Evolutionary conservation across 2,113 vertebrate species (phyloP), one percentile per base, ranked within the genome.

Genomic region (Neopipo cinnamomea): DNA sequence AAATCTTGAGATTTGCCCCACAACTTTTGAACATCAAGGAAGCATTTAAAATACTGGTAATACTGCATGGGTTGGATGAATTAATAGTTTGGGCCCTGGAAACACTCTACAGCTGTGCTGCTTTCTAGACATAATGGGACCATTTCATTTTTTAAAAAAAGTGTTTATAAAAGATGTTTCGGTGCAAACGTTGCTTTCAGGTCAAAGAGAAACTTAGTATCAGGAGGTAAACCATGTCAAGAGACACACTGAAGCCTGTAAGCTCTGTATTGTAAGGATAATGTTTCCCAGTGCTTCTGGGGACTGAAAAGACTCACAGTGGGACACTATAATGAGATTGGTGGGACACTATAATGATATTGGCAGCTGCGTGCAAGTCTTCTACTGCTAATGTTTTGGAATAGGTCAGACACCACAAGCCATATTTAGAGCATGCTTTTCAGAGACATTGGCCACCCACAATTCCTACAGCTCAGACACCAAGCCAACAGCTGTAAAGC

Each of bases 391-490:
- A 78, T 92, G 82, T 65, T 86, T 93, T 65, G 82, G 92, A 56
- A 70, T 53, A 61, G 93, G 82, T 90, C 91, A 95, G 92, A 85
- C 91, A 93, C 88, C 93, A 90, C 71, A 94, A 93, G 44, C 89
- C 86, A 37, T 91, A 82, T 95, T 95, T 95, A 96, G 74, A 95
- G 74, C 37, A 5, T 77, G 88, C 68, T 95, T 95, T 94, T 92
- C 85, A 95, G 95, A 96, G 90, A 81, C 92, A 81, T 19, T 78
- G 88, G 84, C 85, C 96, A 96, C 95, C 93, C 93, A 89, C 91
- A 94, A 78, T 81, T 92, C 95, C 85, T 90, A 8, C 94, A 93
- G 89, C 91, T 72, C 55, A 79, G 61, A 89, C 85, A 88, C 47
- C 81, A 93, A 89, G 85, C 76, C 93, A 90, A 67, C 72, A 96